phyloP scores from a whole-genome alignment of 2,888 invertebrate genomes.

The Smittia aterrima region DNA sequence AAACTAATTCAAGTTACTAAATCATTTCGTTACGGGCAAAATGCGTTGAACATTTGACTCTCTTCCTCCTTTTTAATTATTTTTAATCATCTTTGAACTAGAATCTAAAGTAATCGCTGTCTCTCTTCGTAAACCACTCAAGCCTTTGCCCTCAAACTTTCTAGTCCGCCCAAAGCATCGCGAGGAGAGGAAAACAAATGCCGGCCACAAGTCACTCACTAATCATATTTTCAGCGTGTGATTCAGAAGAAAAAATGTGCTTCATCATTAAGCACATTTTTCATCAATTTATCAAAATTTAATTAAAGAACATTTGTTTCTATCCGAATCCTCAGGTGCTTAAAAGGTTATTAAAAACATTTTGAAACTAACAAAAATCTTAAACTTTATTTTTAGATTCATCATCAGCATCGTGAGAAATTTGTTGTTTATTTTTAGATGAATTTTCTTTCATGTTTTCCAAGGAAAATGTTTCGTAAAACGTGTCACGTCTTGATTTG shows the following conservation, averaged over 20 bases:
- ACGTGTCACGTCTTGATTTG: too few relatives aligned
- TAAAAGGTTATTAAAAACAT: slow-evolving; percentile 1
- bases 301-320: neutral
- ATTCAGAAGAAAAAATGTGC: neutral
- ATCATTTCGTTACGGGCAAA: neutral
- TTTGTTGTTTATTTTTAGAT: neutral
- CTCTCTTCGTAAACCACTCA: neutral
- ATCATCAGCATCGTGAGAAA: slow-evolving; percentile 1
- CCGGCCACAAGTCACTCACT: neutral
- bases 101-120: too few relatives aligned
- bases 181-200: neutral
- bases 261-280: neutral
- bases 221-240: neutral
- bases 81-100: neutral
- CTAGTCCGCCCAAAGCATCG: neutral
- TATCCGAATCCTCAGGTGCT: neutral
- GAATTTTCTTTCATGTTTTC: neutral
- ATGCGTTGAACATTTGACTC: neutral
- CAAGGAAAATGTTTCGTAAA: too few relatives aligned
- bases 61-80: neutral
- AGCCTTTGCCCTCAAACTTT: neutral
- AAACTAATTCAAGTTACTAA: too few relatives aligned
- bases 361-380: neutral
- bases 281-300: neutral
- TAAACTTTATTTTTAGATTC: neutral